phyloP scores from a whole-genome alignment of 2,888 invertebrate species.

The Abrostola triplasia region DNA sequence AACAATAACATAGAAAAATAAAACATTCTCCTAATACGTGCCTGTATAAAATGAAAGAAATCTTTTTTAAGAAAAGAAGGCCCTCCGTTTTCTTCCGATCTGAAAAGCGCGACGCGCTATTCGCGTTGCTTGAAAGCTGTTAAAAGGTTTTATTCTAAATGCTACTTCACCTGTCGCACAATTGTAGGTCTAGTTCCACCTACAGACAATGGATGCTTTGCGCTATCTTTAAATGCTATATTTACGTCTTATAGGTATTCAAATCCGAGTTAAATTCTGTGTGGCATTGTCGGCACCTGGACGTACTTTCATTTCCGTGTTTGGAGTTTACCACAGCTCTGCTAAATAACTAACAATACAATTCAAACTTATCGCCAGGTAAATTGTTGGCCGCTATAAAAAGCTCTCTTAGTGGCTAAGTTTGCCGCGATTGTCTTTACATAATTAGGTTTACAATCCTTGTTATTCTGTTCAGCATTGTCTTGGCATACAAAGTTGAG shows the following conservation, averaged over 20 bases:
- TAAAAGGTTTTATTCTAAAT: constrained; percentile 54
- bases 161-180: constrained; percentile 50
- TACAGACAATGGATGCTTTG: constrained; percentile 29
- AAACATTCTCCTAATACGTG: too few relatives aligned
- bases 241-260: constrained; percentile 6
- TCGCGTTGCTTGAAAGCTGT: constrained; percentile 29
- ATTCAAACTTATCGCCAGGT: constrained; percentile 3
- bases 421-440: constrained; percentile 16
- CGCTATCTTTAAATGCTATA: constrained; percentile 12
- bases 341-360: neutral
- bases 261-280: neutral
- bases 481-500: constrained; percentile 2
- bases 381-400: constrained; percentile 8
- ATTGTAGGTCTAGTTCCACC: constrained; percentile 47
- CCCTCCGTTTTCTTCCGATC: constrained; percentile 21
- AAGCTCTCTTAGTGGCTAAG: constrained; percentile 9
- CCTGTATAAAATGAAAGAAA: neutral
- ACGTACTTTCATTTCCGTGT: constrained; percentile 17
- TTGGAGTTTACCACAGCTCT: neutral
- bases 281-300: neutral
- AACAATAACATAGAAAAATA: too few relatives aligned
- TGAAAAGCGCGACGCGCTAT: constrained; percentile 11
- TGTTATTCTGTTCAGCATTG: constrained; percentile 15
- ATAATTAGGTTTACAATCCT: constrained; percentile 23
- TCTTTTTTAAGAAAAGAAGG: neutral